Evolutionary conservation across 1,140 invertebrate species (phyloP), one percentile per base, ranked within the genome.

Genomic region (Dysdera silvatica): DNA sequence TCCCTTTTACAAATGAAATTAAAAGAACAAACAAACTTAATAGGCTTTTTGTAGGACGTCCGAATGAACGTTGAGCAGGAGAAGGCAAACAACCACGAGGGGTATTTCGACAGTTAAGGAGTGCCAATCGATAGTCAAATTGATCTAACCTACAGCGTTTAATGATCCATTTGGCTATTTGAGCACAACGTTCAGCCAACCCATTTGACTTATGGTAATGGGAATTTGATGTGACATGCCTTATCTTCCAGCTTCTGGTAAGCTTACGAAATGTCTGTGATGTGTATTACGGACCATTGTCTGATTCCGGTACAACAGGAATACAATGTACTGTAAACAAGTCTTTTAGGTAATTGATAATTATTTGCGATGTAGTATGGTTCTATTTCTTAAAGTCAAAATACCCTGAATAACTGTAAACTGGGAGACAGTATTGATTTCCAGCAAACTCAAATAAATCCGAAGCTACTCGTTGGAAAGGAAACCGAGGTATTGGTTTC

Each of bases 381-480:
- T 31, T 29, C 20, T 29, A 29, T 29, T 52, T 1, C 14, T 28
- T 31, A 52, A 28, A 52, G 26, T 52, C 49, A 29, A 52, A 52
- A 24, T 29, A 52, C 16, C 49, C 49, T 16, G 49, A 52, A 29
- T 52, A 52, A 7, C 49, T 52, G 49, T 52, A 24, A n/a, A 12
- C 26, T 28, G 32, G 28, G 12, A 52, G 12, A 12, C 12, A n/a
- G 49, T 28, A 52, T 1, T 24, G 2, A 2, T 28, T 52, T 24
- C 28, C 23, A 14, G 28, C 23, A 31, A 52, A 28, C 32, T 52
- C 49, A 52, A 52, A 52, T 28, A 52, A 23, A 31, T 52, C 49
- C 16, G 49, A 28, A 12, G 49, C 49, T 52, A 52, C 49, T 52
- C 49, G 10, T 31, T 52, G 49, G 8, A 10, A 52, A n/a, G 49